These are phyloP conservation scores for Lordiphosa collinella DNA, from an alignment of 1,140 invertebrate genomes.

Conservation along the genomic window DNA sequence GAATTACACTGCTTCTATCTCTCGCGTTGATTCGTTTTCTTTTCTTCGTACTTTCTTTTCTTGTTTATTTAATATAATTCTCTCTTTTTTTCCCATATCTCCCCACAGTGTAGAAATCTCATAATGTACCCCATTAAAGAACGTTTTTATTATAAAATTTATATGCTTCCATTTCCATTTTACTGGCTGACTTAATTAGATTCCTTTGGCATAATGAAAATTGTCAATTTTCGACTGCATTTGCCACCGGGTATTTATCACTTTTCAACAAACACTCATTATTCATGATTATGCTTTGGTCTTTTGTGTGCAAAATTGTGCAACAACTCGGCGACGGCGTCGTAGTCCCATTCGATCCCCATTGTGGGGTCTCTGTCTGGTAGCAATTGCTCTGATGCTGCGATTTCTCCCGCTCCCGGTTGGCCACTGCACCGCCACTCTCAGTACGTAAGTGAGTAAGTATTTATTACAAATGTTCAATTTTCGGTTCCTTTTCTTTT, in stretches of 20 bases:
- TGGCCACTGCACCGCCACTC: constrained; percentile 20
- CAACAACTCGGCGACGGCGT: constrained; percentile 42
- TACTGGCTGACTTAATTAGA: neutral
- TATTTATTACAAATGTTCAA: constrained; percentile 12
- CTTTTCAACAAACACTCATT: constrained; percentile 76
- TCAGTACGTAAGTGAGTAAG: no score
- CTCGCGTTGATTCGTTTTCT: no score
- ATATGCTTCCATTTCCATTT: neutral
- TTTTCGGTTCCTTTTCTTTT: constrained; percentile 40
- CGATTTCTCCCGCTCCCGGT: constrained; percentile 10
- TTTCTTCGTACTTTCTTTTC: no score
- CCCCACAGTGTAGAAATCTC: no score
- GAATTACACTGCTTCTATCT: no score
- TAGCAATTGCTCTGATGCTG: constrained; percentile 63
- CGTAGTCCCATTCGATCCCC: constrained; percentile 20
- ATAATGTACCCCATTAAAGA: no score
- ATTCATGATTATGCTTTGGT: constrained; percentile 79
- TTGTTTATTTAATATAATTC: no score
- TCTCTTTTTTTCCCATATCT: no score
- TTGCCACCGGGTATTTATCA: constrained; percentile 64
- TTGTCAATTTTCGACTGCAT: constrained; percentile 27
- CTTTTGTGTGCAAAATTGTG: constrained; percentile 78
- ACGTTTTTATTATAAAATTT: no score
- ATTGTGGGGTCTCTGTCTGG: constrained; percentile 10
- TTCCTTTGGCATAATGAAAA: no score